Evolutionary conservation across 35 echinoderm and acorn worm species (phyloP), one percentile per base, ranked within the genome.

Genomic region (Strongylocentrotus purpuratus): DNA sequence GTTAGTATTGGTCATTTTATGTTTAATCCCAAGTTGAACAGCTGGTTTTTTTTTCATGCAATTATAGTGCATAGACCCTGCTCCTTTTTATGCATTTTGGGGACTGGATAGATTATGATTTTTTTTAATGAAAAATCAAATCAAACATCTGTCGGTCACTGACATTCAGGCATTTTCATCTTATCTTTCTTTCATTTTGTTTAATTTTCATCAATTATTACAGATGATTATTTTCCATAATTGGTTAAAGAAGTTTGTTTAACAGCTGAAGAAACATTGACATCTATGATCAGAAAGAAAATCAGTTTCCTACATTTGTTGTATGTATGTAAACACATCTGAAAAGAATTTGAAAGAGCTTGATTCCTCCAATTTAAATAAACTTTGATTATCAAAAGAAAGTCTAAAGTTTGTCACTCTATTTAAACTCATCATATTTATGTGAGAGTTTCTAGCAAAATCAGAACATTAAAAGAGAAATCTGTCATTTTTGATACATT

Each of bases 241-340:
- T 55, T 55, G 9, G 50, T 55, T 15, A 55, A 52, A 55, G 50
- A 55, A 55, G 15, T 15, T 55, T 0, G 0, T 78, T 28, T 0
- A 78, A 78, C 65, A 78, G 65, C 65, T 78, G 65, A 78, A 78
- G 65, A 28, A 78, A 78, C 65, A 78, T 78, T 22, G 65, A 78
- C 7, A 78, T 78, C 5, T 22, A n/a, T 78, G 65, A 78, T 78
- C 65, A 78, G 5, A 78, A 78, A 5, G 65, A 78, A 78, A 78
- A 78, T 78, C 65, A 78, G 25, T 28, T 78, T 78, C 65, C 65
- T 78, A n/a, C 18, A 78, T n/a, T 78, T 22, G n/a, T 78, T 18
- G 20, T 18, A 10, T 14, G 11, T 14, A 15, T 55, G 20, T 18
- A 78, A 28, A 28, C 65, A 78, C 22, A 28, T 70, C 50, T 55